A percentile compares a stretch with the other conserved stretches of the same genome.
phyloP scores from a whole-genome alignment of 2,888 invertebrate species.

The Steinernema hermaphroditum region DNA sequence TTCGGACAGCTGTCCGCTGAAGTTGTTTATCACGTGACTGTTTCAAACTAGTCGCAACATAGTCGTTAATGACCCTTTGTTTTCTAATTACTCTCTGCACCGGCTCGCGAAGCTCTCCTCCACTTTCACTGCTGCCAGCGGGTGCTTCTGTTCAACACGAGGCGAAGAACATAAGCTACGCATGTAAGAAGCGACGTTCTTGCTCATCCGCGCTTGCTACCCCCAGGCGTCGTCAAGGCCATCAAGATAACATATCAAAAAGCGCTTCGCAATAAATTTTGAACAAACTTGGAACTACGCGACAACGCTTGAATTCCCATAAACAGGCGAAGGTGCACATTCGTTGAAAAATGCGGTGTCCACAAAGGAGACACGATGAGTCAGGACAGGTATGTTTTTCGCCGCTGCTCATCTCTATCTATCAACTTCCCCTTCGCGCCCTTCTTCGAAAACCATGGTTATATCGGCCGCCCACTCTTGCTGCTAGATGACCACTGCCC shows the following conservation, averaged over 20 bases:
- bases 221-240: slow-evolving; percentile 19
- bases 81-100: slow-evolving; percentile 12
- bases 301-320: not conserved
- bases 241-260: slow-evolving; percentile 26
- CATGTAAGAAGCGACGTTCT: slow-evolving; percentile 14
- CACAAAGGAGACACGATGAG: not conserved
- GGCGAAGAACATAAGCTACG: not conserved
- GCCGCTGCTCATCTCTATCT: no score
- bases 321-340: not conserved
- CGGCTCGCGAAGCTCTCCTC: not conserved
- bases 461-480: no score
- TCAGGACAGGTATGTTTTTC: no score
- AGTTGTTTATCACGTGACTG: slow-evolving; percentile 3
- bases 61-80: slow-evolving; percentile 18
- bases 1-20: not conserved
- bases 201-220: not conserved
- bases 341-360: not conserved
- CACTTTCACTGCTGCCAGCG: not conserved
- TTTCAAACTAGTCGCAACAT: slow-evolving; percentile 20
- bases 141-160: not conserved
- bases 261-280: slow-evolving; percentile 24
- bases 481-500: no score
- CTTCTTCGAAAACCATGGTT: no score
- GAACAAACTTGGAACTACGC: slow-evolving; percentile 25
- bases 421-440: no score